These are phyloP conservation scores for Acrossocheilus fasciatus DNA, from an alignment of 2,797 vertebrate species.

Conservation along the genomic window DNA sequence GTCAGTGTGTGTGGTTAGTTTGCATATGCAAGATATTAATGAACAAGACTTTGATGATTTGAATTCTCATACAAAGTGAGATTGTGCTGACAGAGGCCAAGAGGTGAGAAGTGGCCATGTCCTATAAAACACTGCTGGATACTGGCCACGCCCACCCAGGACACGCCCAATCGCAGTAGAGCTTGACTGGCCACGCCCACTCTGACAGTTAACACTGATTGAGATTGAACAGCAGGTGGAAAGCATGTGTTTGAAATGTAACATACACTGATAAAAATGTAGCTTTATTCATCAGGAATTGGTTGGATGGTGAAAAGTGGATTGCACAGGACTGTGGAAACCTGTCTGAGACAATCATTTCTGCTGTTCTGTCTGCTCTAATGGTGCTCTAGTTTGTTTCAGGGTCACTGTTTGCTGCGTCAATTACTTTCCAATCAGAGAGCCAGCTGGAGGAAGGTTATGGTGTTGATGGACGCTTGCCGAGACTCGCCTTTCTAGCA, in stretches of 20 bases:
- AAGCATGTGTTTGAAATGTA: neutral
- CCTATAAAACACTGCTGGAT: neutral
- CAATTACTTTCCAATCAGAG: neutral
- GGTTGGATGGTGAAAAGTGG: neutral
- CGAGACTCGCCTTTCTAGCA: neutral
- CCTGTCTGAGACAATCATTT: neutral
- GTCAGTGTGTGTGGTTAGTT: neutral
- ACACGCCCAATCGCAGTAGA: neutral
- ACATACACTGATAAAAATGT: no score
- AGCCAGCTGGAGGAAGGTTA: neutral
- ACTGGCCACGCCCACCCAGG: neutral
- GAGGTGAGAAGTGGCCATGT: neutral
- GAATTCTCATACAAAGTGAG: neutral
- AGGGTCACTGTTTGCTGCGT: neutral
- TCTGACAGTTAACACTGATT: neutral
- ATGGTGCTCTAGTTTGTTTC: neutral
- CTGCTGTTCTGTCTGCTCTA: neutral
- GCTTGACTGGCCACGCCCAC: neutral
- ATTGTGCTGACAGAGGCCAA: neutral
- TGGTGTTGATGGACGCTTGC: neutral
- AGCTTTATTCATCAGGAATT: neutral
- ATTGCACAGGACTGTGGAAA: neutral
- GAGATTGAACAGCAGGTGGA: neutral
- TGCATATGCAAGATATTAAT: slow-evolving; percentile 20
- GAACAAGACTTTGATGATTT: neutral